Evolutionary conservation across 1,140 invertebrate species (phyloP).

Genomic region (Proales similis): DNA sequence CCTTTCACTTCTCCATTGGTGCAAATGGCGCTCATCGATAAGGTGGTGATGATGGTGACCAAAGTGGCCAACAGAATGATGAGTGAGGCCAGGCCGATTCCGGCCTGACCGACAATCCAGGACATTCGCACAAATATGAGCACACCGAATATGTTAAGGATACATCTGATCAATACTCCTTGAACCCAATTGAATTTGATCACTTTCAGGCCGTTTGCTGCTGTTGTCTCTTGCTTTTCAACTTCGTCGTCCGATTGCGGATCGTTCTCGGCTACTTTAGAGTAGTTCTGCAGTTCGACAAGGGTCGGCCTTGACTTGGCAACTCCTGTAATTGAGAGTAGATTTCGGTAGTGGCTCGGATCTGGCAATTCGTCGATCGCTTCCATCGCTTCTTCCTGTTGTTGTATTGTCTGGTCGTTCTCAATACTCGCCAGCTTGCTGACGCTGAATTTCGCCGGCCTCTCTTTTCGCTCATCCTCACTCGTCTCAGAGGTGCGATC

Average conservation of each 20-base stretch:
- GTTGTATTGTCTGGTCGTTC: no score
- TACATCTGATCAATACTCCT: conserved; percentile 93
- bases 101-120: conserved; percentile 97
- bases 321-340: conserved; percentile 74
- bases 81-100: conserved; percentile 48
- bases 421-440: no score
- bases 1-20: conserved; percentile 97
- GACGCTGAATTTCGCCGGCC: no score
- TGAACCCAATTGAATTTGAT: conserved; percentile 83
- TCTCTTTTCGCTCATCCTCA: no score
- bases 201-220: not conserved
- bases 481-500: no score
- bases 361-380: conserved; percentile 83
- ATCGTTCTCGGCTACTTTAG: no score
- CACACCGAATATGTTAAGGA: conserved; percentile 86
- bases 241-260: not conserved
- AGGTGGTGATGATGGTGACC: conserved; percentile 92
- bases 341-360: conserved; percentile 85
- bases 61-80: conserved; percentile 71
- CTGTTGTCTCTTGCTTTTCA: not conserved
- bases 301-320: conserved; percentile 75
- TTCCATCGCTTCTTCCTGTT: no score
- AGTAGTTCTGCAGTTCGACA: conserved; percentile 79
- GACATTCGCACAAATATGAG: conserved; percentile 83
- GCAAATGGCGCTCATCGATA: conserved; percentile 97